phyloP scores from a whole-genome alignment of 2,888 invertebrate genomes.

The Lasioglossum leucozonium region DNA sequence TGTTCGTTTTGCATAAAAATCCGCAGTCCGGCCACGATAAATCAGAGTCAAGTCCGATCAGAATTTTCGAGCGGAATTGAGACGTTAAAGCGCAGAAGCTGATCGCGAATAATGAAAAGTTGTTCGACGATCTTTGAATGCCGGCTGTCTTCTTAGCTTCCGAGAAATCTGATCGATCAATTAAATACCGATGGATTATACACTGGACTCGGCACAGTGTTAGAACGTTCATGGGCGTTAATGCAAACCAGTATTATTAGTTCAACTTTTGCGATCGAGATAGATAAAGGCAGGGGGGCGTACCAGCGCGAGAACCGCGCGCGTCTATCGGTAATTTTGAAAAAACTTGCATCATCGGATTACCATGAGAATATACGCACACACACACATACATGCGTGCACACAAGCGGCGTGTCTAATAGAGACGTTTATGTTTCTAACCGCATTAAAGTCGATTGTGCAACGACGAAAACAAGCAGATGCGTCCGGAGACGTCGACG shows the following conservation, averaged over 20 bases:
- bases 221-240: not conserved
- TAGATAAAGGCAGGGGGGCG: not conserved
- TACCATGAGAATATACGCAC: conserved; percentile 21
- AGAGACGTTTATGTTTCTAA: not conserved
- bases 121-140: not conserved
- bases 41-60: not conserved
- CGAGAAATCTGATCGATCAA: conserved; percentile 9
- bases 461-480: conserved; percentile 21
- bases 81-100: no score
- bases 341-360: conserved; percentile 57
- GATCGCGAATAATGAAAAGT: not conserved
- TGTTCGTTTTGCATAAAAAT: not conserved
- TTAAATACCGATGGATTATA: conserved; percentile 10
- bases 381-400: not conserved
- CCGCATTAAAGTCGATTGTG: conserved; percentile 6
- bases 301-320: not conserved
- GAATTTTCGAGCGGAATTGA: no score
- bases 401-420: not conserved
- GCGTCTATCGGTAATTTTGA: conserved; percentile 41
- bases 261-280: conserved; percentile 26
- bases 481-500: not conserved
- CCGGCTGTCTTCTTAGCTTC: not conserved
- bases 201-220: not conserved
- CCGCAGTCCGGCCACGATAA: not conserved
- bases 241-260: conserved; percentile 39